Evolutionary conservation across 2,888 invertebrate species (phyloP).

Genomic region (Chrysolina americana): DNA sequence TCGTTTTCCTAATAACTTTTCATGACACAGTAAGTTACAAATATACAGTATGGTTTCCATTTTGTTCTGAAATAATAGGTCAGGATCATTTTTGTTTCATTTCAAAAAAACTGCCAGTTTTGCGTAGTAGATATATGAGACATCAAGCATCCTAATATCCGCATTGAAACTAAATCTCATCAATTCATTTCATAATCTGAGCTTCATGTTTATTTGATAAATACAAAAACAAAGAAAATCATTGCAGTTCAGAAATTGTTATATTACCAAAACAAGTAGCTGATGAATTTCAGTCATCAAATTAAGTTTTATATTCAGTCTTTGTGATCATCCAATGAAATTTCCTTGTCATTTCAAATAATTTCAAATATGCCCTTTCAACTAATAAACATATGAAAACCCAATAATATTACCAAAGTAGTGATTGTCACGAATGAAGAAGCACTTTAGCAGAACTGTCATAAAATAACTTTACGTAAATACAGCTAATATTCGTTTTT

Average conservation of each 20-base stretch:
- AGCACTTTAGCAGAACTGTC: not conserved
- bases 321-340: no score
- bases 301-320: no score
- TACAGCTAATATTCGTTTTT: not conserved
- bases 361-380: conserved; percentile 1
- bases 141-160: no score
- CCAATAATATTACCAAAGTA: not conserved
- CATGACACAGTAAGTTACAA: not conserved
- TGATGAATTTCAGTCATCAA: no score
- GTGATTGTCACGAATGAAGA: conserved; percentile 7
- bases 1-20: not conserved
- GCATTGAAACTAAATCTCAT: no score
- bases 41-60: not conserved
- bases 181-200: no score
- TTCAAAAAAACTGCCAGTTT: no score
- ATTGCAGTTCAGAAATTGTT: no score
- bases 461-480: not conserved
- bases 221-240: no score
- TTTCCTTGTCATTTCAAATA: not conserved
- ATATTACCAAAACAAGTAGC: no score
- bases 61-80: not conserved
- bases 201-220: no score
- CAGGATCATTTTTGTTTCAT: not conserved
- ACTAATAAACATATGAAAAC: not conserved
- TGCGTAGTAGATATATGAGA: no score